A percentile compares a stretch with the other conserved stretches of the same genome.
These are phyloP conservation scores for Eledona agricola DNA, from an alignment of 2,888 invertebrate species.

Conservation along the genomic window DNA sequence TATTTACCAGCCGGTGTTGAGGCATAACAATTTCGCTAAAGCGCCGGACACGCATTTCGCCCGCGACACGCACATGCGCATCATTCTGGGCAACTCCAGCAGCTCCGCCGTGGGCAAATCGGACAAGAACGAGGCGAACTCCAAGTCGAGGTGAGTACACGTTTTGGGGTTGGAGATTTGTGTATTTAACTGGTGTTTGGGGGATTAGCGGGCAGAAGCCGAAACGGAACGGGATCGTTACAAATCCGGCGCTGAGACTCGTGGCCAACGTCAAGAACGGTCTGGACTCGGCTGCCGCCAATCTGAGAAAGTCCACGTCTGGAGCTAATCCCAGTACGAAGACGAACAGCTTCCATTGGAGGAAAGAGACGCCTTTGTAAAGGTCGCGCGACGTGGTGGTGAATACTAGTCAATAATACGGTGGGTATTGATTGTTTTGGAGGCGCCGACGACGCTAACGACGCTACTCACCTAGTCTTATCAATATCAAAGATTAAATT, in stretches of 20 bases:
- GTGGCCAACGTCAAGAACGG: constrained; percentile 81
- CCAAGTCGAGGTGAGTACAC: constrained; percentile 50
- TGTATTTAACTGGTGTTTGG: no score
- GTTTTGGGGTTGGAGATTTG: neutral
- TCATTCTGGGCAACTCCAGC: constrained; percentile 70
- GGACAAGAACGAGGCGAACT: constrained; percentile 53
- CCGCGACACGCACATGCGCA: constrained; percentile 91
- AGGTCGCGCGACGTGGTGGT: constrained; percentile 32
- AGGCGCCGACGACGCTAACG: constrained; percentile 49
- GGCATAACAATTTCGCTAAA: constrained; percentile 60
- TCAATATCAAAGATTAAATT: constrained; percentile 53
- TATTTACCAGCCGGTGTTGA: constrained; percentile 61
- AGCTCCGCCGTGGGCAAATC: constrained; percentile 48
- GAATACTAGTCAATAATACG: constrained; percentile 53
- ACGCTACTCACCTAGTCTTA: constrained; percentile 56
- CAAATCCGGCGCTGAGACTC: constrained; percentile 85
- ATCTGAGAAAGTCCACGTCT: constrained; percentile 69
- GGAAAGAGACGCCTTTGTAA: constrained; percentile 82
- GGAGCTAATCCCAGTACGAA: constrained; percentile 70
- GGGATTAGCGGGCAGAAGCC: constrained; percentile 65
- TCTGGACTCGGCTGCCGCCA: constrained; percentile 71
- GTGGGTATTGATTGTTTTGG: constrained; percentile 39
- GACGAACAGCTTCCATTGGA: constrained; percentile 84
- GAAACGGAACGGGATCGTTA: constrained; percentile 86
- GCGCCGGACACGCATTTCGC: constrained; percentile 84